A percentile compares a stretch with the other conserved stretches of the same genome.
These are phyloP conservation scores for Anoplolepis gracilipes DNA, from an alignment of 1,140 invertebrate species.

Conservation along the genomic window DNA sequence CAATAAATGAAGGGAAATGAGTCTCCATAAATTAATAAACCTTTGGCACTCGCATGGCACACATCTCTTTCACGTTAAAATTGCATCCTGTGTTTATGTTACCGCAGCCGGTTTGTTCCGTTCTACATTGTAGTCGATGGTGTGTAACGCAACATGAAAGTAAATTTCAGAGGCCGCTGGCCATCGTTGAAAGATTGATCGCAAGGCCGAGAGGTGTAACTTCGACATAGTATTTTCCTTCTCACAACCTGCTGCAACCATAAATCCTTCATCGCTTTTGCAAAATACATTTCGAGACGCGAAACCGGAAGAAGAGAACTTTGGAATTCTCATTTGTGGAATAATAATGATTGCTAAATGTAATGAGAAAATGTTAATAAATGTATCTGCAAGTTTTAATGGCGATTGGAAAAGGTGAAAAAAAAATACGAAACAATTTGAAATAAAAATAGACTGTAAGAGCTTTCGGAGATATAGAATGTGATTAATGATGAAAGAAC, in stretches of 20 bases:
- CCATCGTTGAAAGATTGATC: slow-evolving; percentile 61
- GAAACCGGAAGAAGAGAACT: slow-evolving; percentile 3
- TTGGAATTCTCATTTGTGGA: background rate
- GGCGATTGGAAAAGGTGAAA: background rate
- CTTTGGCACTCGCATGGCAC: slow-evolving; percentile 21
- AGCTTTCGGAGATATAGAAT: background rate
- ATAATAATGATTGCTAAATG: slow-evolving; percentile 38
- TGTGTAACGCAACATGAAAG: slow-evolving; percentile 33
- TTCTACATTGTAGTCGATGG: slow-evolving; percentile 22
- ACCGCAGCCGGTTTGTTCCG: background rate
- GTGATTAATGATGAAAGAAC: slow-evolving; percentile 1
- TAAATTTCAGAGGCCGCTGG: slow-evolving; percentile 54
- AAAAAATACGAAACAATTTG: background rate
- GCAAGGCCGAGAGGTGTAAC: slow-evolving; percentile 31
- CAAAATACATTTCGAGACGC: slow-evolving; percentile 8
- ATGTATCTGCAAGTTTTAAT: background rate
- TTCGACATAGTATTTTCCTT: slow-evolving; percentile 53
- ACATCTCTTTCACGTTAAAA: slow-evolving; percentile 39
- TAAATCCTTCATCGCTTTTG: slow-evolving; percentile 37
- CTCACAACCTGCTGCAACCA: slow-evolving; percentile 13
- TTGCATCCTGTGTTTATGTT: slow-evolving; percentile 55
- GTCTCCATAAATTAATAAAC: slow-evolving; percentile 58
- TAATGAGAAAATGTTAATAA: slow-evolving; percentile 35
- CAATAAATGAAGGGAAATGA: slow-evolving; percentile 31
- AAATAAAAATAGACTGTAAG: slow-evolving; percentile 7